Conservation (phyloP, 2,888 invertebrate genomes). For the Macroteleia sp. region DNA sequence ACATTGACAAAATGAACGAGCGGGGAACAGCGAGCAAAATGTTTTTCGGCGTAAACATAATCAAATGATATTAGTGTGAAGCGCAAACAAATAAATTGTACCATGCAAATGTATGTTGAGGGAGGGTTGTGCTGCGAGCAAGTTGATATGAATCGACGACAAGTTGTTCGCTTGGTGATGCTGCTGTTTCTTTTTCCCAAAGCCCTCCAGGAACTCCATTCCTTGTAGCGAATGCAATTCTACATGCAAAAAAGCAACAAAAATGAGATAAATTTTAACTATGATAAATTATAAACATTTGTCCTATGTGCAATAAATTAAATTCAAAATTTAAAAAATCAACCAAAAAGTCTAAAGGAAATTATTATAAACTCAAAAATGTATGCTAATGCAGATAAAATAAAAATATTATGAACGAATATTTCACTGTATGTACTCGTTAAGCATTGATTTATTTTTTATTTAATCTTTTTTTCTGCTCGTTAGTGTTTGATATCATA, state of each 20-base stretch:
- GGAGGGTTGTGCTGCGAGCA: constrained; percentile 79
- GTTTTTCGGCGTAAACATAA: constrained; percentile 4
- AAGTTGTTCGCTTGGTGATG: constrained; percentile 74
- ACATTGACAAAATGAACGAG: constrained; percentile 6
- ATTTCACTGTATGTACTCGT: too few species aligned
- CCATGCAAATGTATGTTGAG: constrained; percentile 83
- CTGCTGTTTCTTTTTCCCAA: constrained; percentile 81
- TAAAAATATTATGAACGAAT: too few species aligned
- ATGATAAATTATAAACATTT: neutral
- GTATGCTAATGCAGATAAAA: too few species aligned
- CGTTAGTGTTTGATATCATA: too few species aligned
- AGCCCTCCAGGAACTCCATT: constrained; percentile 83
- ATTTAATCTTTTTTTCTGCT: too few species aligned
- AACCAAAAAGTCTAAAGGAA: too few species aligned
- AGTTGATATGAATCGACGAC: constrained; percentile 78
- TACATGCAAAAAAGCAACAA: constrained; percentile 70
- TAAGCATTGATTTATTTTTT: too few species aligned
- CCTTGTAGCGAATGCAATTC: constrained; percentile 82
- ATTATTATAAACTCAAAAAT: too few species aligned
- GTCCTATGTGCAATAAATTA: too few species aligned
- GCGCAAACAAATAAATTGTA: constrained; percentile 69
- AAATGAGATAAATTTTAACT: constrained; percentile 38
- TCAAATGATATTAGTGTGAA: constrained; percentile 34
- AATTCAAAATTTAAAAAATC: too few species aligned
- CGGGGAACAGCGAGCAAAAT: neutral